Conservation (phyloP, 2,888 invertebrate species). For the Chromoteleia sp. region DNA sequence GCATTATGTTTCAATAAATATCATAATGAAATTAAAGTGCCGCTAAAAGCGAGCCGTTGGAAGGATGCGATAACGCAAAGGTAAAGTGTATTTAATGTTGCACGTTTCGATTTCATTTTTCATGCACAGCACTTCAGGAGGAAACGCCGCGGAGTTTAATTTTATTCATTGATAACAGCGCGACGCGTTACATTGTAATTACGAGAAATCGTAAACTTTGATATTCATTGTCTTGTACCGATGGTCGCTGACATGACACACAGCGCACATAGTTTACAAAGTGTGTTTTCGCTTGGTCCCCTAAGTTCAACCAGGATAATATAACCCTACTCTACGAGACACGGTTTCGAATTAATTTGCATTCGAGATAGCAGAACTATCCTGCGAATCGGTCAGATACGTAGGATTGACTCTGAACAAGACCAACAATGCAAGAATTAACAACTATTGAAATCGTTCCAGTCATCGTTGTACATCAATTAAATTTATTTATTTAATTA, state of each 20-base stretch:
- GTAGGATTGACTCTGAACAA: conserved; percentile 66
- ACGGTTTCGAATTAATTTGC: conserved; percentile 71
- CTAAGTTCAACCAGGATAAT: conserved; percentile 69
- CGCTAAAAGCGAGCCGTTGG: neutral
- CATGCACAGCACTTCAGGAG: neutral
- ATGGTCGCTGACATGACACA: conserved; percentile 69
- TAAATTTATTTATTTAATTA: conserved; percentile 15
- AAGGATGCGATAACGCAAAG: neutral
- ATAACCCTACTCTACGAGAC: conserved; percentile 70
- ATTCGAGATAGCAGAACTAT: conserved; percentile 70
- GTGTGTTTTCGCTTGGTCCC: conserved; percentile 70
- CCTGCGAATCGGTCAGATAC: conserved; percentile 64
- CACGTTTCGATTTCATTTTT: neutral
- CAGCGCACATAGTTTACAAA: conserved; percentile 63
- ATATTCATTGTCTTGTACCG: conserved; percentile 70
- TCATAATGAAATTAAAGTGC: neutral
- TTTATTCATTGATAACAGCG: conserved; percentile 44
- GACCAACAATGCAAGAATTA: conserved; percentile 66
- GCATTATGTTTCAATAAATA: conserved; percentile 34
- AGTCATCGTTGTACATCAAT: neutral
- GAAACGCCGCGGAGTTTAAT: conserved; percentile 11
- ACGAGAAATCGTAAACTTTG: conserved; percentile 66
- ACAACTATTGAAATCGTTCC: conserved; percentile 50
- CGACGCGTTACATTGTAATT: conserved; percentile 51
- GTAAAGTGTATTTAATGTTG: neutral